Evolutionary conservation across 2,888 invertebrate species (phyloP).

Genomic region (Chymomyza caudatula): DNA sequence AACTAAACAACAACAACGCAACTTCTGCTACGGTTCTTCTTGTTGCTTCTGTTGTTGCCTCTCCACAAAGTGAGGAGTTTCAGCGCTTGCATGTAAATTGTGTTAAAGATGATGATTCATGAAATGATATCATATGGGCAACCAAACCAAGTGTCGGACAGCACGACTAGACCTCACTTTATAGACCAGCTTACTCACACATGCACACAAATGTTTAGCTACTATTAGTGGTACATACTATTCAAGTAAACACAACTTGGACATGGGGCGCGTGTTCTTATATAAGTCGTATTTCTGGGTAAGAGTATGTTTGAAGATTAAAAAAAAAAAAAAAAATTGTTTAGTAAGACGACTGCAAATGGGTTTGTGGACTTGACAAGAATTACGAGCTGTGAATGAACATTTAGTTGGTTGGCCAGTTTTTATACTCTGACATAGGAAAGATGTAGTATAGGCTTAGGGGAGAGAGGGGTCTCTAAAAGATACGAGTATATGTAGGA

Average conservation of each 20-base stretch:
- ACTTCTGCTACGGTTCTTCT: background rate
- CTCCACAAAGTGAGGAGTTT: background rate
- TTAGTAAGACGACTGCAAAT: background rate
- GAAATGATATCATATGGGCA: background rate
- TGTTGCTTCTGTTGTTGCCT: background rate
- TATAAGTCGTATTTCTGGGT: background rate
- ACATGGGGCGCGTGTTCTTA: background rate
- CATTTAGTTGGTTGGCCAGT: background rate
- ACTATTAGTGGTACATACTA: background rate
- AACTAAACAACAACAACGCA: too few species aligned
- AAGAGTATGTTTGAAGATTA: background rate
- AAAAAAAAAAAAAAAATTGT: background rate
- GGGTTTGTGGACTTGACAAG: background rate
- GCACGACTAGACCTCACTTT: background rate
- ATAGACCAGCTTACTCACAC: conserved; percentile 28
- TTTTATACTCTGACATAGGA: background rate
- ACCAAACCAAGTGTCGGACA: background rate
- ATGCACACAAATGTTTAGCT: background rate
- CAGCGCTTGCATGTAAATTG: background rate
- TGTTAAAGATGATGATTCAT: background rate
- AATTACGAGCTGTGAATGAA: background rate
- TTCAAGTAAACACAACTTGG: background rate
- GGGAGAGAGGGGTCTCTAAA: too few species aligned
- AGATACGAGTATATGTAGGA: too few species aligned
- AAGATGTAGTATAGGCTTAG: background rate